Base-by-base conservation (phyloP, 2,888 invertebrate genomes). In the Hofmannophila pseudospretella region DNA sequence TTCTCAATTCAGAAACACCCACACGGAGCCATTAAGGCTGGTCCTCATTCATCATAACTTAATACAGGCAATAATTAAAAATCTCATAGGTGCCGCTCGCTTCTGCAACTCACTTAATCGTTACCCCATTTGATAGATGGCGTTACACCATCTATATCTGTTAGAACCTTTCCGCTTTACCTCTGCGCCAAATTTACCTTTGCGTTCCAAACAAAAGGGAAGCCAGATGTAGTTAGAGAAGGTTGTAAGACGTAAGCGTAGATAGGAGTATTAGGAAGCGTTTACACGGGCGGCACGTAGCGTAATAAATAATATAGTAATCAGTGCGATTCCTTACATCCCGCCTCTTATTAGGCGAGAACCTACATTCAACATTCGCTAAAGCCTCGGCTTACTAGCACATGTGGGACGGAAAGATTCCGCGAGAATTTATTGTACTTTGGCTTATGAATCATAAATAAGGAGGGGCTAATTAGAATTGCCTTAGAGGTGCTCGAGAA, bases 391-490 rank as follows among this genome's bases (percentile, higher is more conserved):
- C 82, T 85, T 84, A 84, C 74, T 69, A 69, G 63, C 84, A 84
- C 85, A 85, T 84, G 82, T 85, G 85, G 77, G 75, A 73, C 81
- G 81, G 75, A 79, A 82, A 82, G 84, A 84, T 82, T 82, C 75
- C 51, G 54, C 53, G 51, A 68, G 75, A 84, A 86, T 85, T 86
- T 86, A 86, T 86, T 84, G 85, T 82, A 67, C 73, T 78, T 73
- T 74, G 75, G 85, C 85, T 86, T 86, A 85, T 79, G 82, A 84
- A 85, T 84, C 86, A 82, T 86, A 86, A 86, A 85, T 85, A 82
- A 82, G 74, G 68, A 61, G 61, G 63, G 71, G 68, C 82, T 85
- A 85, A 85, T 86, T 86, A 85, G 80, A 79, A 73, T 72, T 78
- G 78, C 65, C 58, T 63, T 71, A 64, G 58, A 27, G 23, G 13